Percentiles rank a stretch among this genome's conserved stretches.
Conservation (phyloP, 64 coral and sea anemone species). For the Montipora sp. region DNA sequence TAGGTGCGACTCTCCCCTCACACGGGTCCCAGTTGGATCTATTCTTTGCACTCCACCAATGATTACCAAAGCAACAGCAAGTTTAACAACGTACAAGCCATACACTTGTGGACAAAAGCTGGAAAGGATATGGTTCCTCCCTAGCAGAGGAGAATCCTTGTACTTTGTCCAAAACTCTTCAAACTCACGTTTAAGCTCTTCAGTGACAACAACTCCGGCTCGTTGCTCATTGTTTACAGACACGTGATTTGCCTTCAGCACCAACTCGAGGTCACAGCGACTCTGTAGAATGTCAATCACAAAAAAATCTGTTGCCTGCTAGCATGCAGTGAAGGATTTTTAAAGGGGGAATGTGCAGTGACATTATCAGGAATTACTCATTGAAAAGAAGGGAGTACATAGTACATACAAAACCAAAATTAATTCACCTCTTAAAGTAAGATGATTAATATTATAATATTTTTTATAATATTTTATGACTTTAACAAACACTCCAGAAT, state of each 20-base stretch:
- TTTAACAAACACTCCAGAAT: no score
- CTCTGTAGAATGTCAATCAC: conserved; percentile 34
- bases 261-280: conserved; percentile 91
- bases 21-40: conserved; percentile 82
- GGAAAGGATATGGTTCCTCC: conserved; percentile 86
- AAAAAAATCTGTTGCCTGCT: no score
- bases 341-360: no score
- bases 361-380: no score
- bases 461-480: no score
- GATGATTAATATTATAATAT: no score
- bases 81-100: conserved; percentile 91
- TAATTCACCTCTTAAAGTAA: no score
- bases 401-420: no score
- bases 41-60: conserved; percentile 92
- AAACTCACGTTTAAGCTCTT: conserved; percentile 93
- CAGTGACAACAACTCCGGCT: conserved; percentile 81
- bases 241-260: conserved; percentile 90
- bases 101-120: conserved; percentile 96
- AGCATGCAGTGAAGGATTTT: no score
- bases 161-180: conserved; percentile 86
- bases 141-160: conserved; percentile 70
- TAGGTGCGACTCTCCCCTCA: conserved; percentile 92
- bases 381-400: no score
- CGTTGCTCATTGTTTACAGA: conserved; percentile 96
- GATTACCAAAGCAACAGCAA: conserved; percentile 84